Evolutionary conservation across 2,888 invertebrate species (phyloP).

Genomic region (Steinernema scapterisci): DNA sequence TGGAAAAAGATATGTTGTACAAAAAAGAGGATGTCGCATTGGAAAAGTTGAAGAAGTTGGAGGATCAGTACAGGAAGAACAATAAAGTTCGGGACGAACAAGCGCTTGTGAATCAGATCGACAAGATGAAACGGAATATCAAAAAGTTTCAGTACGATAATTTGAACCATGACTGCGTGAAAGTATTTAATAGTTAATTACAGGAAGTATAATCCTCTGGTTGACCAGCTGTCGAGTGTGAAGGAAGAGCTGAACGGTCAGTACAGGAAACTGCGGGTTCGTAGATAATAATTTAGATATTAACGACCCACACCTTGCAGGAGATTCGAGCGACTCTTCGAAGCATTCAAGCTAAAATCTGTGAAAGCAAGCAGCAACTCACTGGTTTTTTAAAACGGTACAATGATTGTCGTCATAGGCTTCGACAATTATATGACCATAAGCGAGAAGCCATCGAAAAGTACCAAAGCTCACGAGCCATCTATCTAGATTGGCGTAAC

Average conservation of each 20-base stretch:
- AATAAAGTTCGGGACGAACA: slow-evolving; percentile 47
- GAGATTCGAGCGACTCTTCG: background rate
- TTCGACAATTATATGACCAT: background rate
- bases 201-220: background rate
- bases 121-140: slow-evolving; percentile 43
- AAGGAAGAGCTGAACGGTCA: background rate
- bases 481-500: background rate
- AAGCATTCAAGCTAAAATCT: background rate
- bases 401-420: background rate
- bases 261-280: too few species aligned
- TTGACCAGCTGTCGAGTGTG: background rate
- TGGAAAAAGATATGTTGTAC: slow-evolving; percentile 34
- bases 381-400: background rate
- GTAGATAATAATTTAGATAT: background rate
- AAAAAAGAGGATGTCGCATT: slow-evolving; percentile 14
- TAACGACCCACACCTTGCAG: background rate
- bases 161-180: background rate
- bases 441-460: background rate
- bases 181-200: background rate
- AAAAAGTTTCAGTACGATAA: background rate
- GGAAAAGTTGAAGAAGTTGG: slow-evolving; percentile 32
- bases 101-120: slow-evolving; percentile 47
- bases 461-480: background rate
- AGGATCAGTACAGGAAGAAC: slow-evolving; percentile 45
- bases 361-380: background rate